Evolutionary conservation across 2,888 invertebrate genomes (phyloP).

Genomic region (Lutraria lutraria): DNA sequence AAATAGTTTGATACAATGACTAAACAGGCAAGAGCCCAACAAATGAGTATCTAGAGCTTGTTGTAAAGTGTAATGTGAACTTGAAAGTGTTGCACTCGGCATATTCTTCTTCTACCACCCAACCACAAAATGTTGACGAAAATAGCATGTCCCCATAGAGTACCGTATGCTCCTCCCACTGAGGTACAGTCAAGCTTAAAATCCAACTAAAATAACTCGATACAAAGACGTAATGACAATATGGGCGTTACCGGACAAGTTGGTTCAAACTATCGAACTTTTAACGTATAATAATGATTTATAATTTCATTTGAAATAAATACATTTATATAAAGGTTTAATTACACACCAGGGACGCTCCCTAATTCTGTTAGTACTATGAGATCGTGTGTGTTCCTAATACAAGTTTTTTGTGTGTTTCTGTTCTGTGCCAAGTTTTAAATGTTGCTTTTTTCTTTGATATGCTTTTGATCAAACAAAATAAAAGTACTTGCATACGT

Average conservation of each 20-base stretch:
- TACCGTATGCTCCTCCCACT: background rate
- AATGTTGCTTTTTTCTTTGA: conserved; percentile 7
- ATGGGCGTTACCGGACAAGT: background rate
- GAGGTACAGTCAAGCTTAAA: background rate
- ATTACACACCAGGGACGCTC: background rate
- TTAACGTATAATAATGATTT: conserved; percentile 14
- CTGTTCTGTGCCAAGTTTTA: background rate
- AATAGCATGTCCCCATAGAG: background rate
- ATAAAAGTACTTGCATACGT: background rate
- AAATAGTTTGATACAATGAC: background rate
- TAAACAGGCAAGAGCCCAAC: background rate
- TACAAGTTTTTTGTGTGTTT: background rate
- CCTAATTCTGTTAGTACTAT: background rate
- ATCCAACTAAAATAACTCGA: background rate
- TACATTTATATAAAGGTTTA: conserved; percentile 16
- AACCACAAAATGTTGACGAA: conserved; percentile 2
- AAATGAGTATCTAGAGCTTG: background rate
- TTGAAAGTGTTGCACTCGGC: background rate
- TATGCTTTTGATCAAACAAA: background rate
- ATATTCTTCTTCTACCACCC: background rate
- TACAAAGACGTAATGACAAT: background rate
- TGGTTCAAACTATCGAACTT: conserved; percentile 2
- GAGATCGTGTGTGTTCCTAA: conserved; percentile 2
- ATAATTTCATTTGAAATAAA: conserved; percentile 11
- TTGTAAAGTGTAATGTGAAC: background rate